phyloP scores from a whole-genome alignment of 2,888 invertebrate genomes.

The Nymphalis urticae region DNA sequence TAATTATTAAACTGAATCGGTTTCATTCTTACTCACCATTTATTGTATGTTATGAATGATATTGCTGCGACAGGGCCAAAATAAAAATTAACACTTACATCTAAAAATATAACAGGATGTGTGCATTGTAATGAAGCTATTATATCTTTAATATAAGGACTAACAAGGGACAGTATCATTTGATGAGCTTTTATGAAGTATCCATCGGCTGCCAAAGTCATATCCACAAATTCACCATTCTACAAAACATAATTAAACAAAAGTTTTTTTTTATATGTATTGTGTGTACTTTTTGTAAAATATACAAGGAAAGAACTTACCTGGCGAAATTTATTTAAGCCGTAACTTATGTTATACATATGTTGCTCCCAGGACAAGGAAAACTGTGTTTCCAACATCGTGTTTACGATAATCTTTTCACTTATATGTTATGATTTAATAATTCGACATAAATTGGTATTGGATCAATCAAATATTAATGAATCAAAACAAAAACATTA shows the following conservation, averaged over 20 bases:
- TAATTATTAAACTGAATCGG: too few relatives aligned
- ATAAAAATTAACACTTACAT: background rate
- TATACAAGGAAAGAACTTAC: background rate
- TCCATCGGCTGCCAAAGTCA: constrained; percentile 10
- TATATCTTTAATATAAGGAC: constrained; percentile 9
- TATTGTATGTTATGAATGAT: too few relatives aligned
- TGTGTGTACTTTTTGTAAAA: background rate
- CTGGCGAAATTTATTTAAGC: constrained; percentile 1
- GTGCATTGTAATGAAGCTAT: constrained; percentile 5
- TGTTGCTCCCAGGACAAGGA: constrained; percentile 13
- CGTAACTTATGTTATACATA: constrained; percentile 3
- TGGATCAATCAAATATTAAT: too few relatives aligned
- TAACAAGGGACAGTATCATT: constrained; percentile 12
- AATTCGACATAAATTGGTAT: too few relatives aligned
- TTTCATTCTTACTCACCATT: too few relatives aligned
- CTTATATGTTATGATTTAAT: too few relatives aligned
- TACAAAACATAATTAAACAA: background rate
- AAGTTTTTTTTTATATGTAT: too few relatives aligned
- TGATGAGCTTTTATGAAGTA: constrained; percentile 11
- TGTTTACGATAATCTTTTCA: background rate
- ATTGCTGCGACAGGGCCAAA: too few relatives aligned
- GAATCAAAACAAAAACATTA: too few relatives aligned
- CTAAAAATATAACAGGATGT: constrained; percentile 9
- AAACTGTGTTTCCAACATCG: constrained; percentile 13
- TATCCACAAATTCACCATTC: constrained; percentile 11